Conservation (phyloP, 2,797 vertebrate species). For the Mus spretus region DNA sequence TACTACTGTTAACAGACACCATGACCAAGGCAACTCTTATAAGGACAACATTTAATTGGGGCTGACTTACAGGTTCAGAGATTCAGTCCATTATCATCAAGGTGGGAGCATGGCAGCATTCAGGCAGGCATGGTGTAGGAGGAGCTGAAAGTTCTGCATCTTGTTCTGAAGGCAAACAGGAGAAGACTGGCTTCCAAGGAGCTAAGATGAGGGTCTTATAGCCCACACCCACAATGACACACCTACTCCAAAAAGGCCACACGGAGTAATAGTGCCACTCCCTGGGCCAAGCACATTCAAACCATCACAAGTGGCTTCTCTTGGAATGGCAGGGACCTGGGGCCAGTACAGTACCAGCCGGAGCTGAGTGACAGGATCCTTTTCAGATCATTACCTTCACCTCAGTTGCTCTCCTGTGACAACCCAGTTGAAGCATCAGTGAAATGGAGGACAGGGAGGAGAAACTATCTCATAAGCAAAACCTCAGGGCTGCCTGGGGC, state of each 20-base stretch:
- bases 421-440: not conserved
- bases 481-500: not conserved
- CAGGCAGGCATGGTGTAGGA: not conserved
- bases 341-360: not conserved
- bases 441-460: not conserved
- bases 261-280: too few species aligned
- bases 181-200: not conserved
- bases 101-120: not conserved
- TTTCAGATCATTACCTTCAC: not conserved
- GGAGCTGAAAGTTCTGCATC: not conserved
- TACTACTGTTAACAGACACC: not conserved
- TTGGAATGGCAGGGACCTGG: not conserved
- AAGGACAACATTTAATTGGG: not conserved
- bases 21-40: not conserved
- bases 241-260: too few species aligned
- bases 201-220: too few species aligned
- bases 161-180: not conserved
- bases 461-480: not conserved
- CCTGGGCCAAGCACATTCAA: not conserved
- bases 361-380: not conserved
- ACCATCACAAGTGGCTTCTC: not conserved
- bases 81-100: not conserved
- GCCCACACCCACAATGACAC: too few species aligned
- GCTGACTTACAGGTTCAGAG: not conserved
- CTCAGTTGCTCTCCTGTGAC: not conserved